These are phyloP conservation scores for Hozukius guyotensis DNA, from an alignment of 2,797 vertebrate species.

Conservation along the genomic window DNA sequence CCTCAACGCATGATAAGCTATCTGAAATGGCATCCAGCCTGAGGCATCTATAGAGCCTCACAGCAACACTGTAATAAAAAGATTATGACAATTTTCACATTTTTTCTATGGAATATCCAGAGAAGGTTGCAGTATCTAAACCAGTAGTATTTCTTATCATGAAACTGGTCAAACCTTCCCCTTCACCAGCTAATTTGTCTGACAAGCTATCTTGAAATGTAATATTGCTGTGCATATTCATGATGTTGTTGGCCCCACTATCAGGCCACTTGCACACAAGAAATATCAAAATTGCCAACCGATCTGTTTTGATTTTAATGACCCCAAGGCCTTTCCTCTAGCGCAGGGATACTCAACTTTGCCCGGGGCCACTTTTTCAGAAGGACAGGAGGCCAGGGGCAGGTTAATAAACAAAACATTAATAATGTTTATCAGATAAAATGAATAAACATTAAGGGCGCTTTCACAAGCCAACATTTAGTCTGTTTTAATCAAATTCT, in stretches of 20 bases:
- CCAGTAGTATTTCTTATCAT: not conserved
- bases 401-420: too few relatives aligned
- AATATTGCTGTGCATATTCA: not conserved
- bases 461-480: too few relatives aligned
- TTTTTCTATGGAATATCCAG: not conserved
- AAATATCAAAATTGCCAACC: not conserved
- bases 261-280: not conserved
- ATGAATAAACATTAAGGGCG: too few relatives aligned
- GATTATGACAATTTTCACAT: not conserved
- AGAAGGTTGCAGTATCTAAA: not conserved
- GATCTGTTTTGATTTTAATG: too few relatives aligned
- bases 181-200: not conserved
- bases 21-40: conserved; percentile 20
- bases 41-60: not conserved
- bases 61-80: not conserved
- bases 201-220: not conserved
- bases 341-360: not conserved
- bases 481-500: too few relatives aligned
- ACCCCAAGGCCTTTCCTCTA: not conserved
- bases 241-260: not conserved
- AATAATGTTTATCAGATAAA: too few relatives aligned
- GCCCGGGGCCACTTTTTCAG: too few relatives aligned
- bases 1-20: conserved; percentile 22
- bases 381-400: too few relatives aligned
- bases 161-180: not conserved